These are phyloP conservation scores for Florisuga fusca DNA, from an alignment of 2,797 vertebrate genomes.

Conservation along the genomic window DNA sequence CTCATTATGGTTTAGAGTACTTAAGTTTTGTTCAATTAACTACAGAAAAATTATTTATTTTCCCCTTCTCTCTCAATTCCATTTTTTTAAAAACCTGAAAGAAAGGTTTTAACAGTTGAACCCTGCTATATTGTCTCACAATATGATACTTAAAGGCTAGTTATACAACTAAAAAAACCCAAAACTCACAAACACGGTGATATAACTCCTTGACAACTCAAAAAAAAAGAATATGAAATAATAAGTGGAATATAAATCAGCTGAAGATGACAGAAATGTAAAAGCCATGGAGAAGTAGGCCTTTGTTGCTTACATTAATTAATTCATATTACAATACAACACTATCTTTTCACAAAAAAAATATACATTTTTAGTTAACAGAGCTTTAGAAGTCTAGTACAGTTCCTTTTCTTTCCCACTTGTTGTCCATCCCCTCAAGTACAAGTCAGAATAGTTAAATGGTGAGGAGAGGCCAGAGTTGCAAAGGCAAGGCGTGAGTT, in stretches of 20 bases:
- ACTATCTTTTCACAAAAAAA: neutral
- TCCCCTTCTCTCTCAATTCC: neutral
- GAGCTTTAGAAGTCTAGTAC: neutral
- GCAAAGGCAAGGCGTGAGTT: neutral
- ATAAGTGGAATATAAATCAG: neutral
- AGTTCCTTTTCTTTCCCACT: neutral
- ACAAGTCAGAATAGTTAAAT: slow-evolving; percentile 2
- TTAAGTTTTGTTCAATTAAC: neutral
- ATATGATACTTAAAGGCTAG: neutral
- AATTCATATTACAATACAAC: neutral
- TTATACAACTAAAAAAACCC: neutral
- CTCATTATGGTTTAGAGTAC: neutral
- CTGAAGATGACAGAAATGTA: neutral
- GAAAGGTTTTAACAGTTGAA: neutral
- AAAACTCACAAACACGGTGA: neutral
- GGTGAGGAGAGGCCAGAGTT: slow-evolving; percentile 16
- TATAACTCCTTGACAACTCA: neutral
- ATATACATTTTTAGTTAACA: neutral
- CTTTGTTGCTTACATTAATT: neutral
- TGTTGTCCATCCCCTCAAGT: neutral
- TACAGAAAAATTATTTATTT: neutral
- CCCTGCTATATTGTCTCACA: neutral
- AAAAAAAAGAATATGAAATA: neutral
- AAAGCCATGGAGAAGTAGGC: neutral
- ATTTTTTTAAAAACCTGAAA: neutral